These are phyloP conservation scores for Zaprionus kolodkinae DNA, from an alignment of 1,140 invertebrate genomes.

Conservation along the genomic window DNA sequence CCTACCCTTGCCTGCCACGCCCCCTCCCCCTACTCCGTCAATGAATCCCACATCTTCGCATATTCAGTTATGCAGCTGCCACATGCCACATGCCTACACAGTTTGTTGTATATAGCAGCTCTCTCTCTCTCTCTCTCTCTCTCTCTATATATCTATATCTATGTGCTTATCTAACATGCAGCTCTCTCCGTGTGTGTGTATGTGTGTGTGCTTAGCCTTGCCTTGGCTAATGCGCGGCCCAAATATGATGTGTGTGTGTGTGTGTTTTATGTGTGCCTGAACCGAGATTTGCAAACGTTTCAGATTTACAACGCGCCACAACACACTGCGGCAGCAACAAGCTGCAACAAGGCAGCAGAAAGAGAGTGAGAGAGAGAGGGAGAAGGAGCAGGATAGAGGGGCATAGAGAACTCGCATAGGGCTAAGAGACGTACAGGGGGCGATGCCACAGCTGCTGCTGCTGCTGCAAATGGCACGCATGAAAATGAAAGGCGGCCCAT, in stretches of 20 bases:
- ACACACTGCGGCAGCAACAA: constrained; percentile 69
- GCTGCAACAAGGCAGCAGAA: constrained; percentile 61
- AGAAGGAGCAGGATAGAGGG: background rate
- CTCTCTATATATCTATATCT: constrained; percentile 6
- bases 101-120: constrained; percentile 27
- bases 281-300: constrained; percentile 80
- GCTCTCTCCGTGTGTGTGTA: constrained; percentile 40
- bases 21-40: background rate
- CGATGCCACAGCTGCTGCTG: constrained; percentile 61
- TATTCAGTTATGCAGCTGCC: constrained; percentile 54
- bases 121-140: constrained; percentile 6
- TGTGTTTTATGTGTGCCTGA: constrained; percentile 45
- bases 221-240: constrained; percentile 75
- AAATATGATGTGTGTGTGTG: constrained; percentile 63
- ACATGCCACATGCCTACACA: constrained; percentile 17
- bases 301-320: constrained; percentile 63
- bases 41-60: constrained; percentile 41
- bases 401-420: background rate
- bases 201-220: constrained; percentile 69
- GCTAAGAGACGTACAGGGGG: background rate
- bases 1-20: too few relatives aligned
- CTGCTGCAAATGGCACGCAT: constrained; percentile 81
- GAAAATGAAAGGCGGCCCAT: constrained; percentile 81
- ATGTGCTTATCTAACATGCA: constrained; percentile 46
- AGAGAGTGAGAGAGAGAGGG: constrained; percentile 10